Evolutionary conservation across 2,113 vertebrate genomes (phyloP).

Genomic region (Eonycteris spelaea): DNA sequence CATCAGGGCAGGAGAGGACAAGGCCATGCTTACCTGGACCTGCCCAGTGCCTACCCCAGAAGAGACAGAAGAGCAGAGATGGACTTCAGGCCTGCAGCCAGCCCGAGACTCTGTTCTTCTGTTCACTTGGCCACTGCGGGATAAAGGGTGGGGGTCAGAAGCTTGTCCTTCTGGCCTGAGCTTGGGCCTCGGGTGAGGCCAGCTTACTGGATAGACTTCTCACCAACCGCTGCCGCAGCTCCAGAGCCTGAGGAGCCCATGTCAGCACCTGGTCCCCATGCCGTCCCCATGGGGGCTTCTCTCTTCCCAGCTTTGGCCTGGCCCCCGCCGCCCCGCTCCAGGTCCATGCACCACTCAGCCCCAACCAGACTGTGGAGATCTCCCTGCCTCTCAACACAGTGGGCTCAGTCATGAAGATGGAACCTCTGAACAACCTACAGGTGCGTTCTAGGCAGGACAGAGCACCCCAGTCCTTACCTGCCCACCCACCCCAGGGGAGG

Average conservation of each 20-base stretch:
- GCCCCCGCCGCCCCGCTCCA: constrained; percentile 90
- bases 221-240: neutral
- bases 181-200: neutral
- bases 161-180: neutral
- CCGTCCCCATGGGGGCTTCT: neutral
- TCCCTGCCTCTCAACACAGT: constrained; percentile 92
- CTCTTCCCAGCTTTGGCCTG: constrained; percentile 90
- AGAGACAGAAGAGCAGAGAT: neutral
- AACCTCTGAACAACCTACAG: constrained; percentile 97
- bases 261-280: neutral
- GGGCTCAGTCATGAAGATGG: constrained; percentile 99
- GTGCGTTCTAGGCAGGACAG: constrained; percentile 74
- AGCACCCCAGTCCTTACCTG: neutral
- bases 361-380: constrained; percentile 95
- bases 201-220: neutral
- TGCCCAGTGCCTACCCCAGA: neutral
- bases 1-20: neutral
- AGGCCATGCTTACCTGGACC: neutral
- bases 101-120: neutral
- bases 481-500: neutral
- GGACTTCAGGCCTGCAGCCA: neutral
- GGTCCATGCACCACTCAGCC: constrained; percentile 92
- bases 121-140: neutral
- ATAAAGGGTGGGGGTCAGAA: neutral
- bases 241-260: neutral